phyloP scores from a whole-genome alignment of 2,888 invertebrate species.

The Diachrysia chrysitis region DNA sequence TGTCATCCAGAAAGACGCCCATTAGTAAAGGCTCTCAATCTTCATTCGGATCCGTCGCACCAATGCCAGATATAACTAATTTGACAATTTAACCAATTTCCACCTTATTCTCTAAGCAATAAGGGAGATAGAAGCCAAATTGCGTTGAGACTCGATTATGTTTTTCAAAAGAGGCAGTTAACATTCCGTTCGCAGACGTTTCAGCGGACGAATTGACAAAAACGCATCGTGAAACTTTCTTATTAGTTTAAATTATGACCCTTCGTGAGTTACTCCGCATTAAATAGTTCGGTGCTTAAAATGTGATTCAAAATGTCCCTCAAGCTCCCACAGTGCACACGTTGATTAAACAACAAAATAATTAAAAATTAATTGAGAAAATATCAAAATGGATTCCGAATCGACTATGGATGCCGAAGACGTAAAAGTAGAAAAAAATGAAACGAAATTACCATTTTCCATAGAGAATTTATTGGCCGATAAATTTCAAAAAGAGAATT shows the following conservation, averaged over 20 bases:
- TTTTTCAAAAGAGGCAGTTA: conserved; percentile 83
- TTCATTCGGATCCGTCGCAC: conserved; percentile 78
- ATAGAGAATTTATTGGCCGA: conserved; percentile 82
- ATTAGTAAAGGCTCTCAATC: conserved; percentile 85
- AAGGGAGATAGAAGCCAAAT: conserved; percentile 51
- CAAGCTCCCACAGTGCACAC: conserved; percentile 56
- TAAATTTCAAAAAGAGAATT: conserved; percentile 69
- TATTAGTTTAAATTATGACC: conserved; percentile 82
- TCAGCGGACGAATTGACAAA: conserved; percentile 86
- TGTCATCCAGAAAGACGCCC: conserved; percentile 87
- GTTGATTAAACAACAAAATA: conserved; percentile 48
- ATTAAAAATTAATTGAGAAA: conserved; percentile 17
- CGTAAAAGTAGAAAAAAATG: conserved; percentile 71
- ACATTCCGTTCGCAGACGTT: conserved; percentile 79
- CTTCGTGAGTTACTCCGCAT: conserved; percentile 36
- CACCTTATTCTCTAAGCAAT: conserved; percentile 53
- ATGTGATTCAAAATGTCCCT: conserved; percentile 61
- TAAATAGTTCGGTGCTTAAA: conserved; percentile 49
- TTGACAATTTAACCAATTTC: conserved; percentile 59
- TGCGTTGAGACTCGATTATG: conserved; percentile 67
- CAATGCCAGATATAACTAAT: conserved; percentile 71
- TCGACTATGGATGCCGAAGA: conserved; percentile 71
- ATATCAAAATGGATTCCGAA: conserved; percentile 54
- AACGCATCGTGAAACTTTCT: conserved; percentile 82
- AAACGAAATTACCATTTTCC: conserved; percentile 80